phyloP scores from a whole-genome alignment of 1,140 invertebrate genomes.

The Diachasma alloeum region DNA sequence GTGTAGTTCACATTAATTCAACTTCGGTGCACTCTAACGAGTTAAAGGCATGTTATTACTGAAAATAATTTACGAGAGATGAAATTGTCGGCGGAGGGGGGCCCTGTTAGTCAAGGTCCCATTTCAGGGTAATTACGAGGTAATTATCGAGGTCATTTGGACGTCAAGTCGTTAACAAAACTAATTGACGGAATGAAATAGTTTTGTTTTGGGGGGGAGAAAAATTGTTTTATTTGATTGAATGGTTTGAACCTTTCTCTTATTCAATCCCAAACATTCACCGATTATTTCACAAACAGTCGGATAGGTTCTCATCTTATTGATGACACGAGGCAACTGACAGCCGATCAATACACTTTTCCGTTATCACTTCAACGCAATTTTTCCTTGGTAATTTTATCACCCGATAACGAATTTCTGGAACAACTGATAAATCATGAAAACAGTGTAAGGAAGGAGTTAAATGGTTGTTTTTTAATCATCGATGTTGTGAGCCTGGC shows the following conservation, averaged over 20 bases:
- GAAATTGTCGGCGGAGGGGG: neutral
- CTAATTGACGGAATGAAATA: neutral
- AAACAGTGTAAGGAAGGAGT: neutral
- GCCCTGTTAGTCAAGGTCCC: too few relatives aligned
- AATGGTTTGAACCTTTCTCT: constrained; percentile 18
- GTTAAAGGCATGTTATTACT: neutral
- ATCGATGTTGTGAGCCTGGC: too few relatives aligned
- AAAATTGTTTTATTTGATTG: neutral
- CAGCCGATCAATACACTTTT: neutral
- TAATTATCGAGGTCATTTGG: too few relatives aligned
- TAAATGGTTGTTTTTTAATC: too few relatives aligned
- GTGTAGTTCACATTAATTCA: neutral
- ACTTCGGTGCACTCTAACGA: neutral
- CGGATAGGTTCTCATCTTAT: constrained; percentile 14
- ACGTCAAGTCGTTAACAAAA: too few relatives aligned
- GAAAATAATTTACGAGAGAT: neutral
- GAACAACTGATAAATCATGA: constrained; percentile 16
- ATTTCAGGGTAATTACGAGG: too few relatives aligned
- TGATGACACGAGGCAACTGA: neutral
- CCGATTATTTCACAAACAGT: constrained; percentile 15
- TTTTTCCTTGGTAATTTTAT: neutral
- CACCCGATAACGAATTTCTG: neutral
- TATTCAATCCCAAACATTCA: constrained; percentile 2
- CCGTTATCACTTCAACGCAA: neutral
- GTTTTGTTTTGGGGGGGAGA: neutral